These are phyloP conservation scores for Pseudochirops corinnae DNA, from an alignment of 2,797 vertebrate genomes.

Conservation along the genomic window DNA sequence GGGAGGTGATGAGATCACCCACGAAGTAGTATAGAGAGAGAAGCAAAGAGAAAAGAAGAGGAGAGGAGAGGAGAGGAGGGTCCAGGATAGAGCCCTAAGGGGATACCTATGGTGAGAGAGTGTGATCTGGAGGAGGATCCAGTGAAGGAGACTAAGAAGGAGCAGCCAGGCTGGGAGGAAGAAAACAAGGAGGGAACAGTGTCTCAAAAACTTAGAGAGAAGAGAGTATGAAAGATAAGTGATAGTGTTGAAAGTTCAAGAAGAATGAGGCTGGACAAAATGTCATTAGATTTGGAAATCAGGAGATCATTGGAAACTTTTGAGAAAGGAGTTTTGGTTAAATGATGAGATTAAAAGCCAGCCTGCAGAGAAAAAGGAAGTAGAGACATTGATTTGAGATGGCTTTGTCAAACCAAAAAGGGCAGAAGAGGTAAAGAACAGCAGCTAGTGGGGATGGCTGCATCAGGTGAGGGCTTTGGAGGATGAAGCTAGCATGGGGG, in stretches of 20 bases:
- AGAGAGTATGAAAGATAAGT: background rate
- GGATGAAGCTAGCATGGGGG: background rate
- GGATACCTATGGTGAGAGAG: background rate
- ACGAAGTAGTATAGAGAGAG: background rate
- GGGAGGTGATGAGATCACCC: background rate
- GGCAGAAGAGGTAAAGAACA: background rate
- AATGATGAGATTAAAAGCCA: background rate
- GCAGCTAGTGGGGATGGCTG: background rate
- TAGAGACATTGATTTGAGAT: background rate
- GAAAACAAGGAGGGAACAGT: background rate
- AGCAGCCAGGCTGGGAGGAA: too few relatives aligned
- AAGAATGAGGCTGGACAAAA: background rate
- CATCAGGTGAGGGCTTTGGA: background rate
- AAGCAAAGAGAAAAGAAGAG: background rate
- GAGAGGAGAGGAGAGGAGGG: too few relatives aligned
- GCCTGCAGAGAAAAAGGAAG: background rate
- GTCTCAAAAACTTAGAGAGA: background rate
- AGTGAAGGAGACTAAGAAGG: background rate
- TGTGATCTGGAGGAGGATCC: background rate
- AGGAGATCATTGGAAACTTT: background rate
- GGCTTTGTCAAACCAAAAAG: background rate
- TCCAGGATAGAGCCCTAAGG: too few relatives aligned
- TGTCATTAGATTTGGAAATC: background rate
- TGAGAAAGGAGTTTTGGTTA: background rate
- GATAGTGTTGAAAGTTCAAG: background rate